Percentiles rank a stretch among this genome's conserved stretches.
These are phyloP conservation scores for Probaryconus sp. DNA, from an alignment of 1,140 invertebrate species.

Conservation along the genomic window DNA sequence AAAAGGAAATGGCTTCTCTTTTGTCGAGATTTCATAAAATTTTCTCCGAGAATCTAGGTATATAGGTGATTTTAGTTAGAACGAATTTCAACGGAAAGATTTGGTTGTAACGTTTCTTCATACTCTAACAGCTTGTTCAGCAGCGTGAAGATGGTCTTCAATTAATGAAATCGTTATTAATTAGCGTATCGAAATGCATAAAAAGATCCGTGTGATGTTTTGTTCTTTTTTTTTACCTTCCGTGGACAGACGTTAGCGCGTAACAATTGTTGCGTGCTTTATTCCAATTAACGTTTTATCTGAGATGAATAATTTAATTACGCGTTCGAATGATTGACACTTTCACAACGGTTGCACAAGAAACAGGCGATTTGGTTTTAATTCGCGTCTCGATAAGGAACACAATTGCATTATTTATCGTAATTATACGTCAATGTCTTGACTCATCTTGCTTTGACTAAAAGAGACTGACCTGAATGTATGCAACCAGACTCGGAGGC, in stretches of 20 bases:
- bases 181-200: conserved; percentile 35
- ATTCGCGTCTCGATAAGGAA: conserved; percentile 21
- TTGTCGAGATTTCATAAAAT: no score
- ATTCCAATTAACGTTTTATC: conserved; percentile 33
- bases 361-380: not conserved
- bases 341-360: not conserved
- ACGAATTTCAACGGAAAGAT: conserved; percentile 5
- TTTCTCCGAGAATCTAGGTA: conserved; percentile 49
- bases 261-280: conserved; percentile 22
- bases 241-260: conserved; percentile 8
- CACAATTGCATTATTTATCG: conserved; percentile 20
- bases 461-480: conserved; percentile 83
- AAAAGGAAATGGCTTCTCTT: no score
- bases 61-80: conserved; percentile 42
- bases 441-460: conserved; percentile 18
- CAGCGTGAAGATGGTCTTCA: conserved; percentile 18
- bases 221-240: conserved; percentile 18
- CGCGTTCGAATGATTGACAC: conserved; percentile 32
- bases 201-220: no score
- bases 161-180: conserved; percentile 19
- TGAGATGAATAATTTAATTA: conserved; percentile 35
- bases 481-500: conserved; percentile 90
- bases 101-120: not conserved
- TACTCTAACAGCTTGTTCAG: not conserved
- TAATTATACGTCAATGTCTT: conserved; percentile 9